These are phyloP conservation scores for Andrena marginata DNA, from an alignment of 2,888 invertebrate genomes.

Conservation along the genomic window DNA sequence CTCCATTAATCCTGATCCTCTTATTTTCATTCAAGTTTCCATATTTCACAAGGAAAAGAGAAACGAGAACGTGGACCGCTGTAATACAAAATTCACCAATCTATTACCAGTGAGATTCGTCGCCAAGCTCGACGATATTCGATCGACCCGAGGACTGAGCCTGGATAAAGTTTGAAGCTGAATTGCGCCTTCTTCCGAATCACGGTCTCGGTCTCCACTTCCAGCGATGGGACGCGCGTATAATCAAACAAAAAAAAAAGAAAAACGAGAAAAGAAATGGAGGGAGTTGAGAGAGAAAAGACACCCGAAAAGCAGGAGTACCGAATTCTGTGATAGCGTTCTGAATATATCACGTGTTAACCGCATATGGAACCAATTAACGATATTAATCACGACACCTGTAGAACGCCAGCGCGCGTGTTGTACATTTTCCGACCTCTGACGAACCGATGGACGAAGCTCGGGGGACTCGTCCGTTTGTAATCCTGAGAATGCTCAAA, in stretches of 20 bases:
- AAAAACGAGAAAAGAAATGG: neutral
- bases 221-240: neutral
- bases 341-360: constrained; percentile 14
- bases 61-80: neutral
- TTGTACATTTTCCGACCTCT: constrained; percentile 50
- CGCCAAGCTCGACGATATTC: neutral
- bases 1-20: neutral
- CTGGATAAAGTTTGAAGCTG: neutral
- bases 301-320: constrained; percentile 21
- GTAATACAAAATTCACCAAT: neutral
- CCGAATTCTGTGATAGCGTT: constrained; percentile 21
- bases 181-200: neutral
- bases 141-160: neutral
- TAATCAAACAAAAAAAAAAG: neutral
- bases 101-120: neutral
- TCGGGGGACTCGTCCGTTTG: constrained; percentile 43
- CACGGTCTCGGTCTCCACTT: constrained; percentile 10
- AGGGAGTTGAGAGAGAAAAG: too few species aligned
- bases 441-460: constrained; percentile 47
- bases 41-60: neutral
- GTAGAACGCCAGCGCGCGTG: neutral
- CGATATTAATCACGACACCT: constrained; percentile 17
- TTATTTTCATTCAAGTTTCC: neutral
- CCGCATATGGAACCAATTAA: constrained; percentile 34
- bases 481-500: constrained; percentile 55